These are phyloP conservation scores for Teleogryllus oceanicus DNA, from an alignment of 2,888 invertebrate species.

Conservation along the genomic window DNA sequence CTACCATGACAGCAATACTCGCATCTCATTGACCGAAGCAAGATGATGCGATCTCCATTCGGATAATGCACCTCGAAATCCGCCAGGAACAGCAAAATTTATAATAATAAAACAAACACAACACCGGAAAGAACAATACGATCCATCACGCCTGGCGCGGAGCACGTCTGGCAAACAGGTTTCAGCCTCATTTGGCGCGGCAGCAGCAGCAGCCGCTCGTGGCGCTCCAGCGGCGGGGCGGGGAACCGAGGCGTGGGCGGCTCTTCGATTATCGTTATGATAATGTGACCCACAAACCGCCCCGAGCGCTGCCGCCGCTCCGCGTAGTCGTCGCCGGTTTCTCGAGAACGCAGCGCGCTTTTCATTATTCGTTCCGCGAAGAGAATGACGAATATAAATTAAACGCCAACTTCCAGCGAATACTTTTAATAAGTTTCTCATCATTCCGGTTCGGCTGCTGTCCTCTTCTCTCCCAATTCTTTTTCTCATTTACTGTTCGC, in stretches of 20 bases:
- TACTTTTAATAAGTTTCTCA: slow-evolving; percentile 11
- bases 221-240: not conserved
- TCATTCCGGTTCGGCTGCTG: slow-evolving; percentile 9
- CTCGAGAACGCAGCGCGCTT: not conserved
- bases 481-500: slow-evolving; percentile 18
- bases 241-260: not conserved
- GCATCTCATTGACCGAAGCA: not conserved
- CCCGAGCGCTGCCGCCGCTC: no score
- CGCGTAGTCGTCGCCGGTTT: not conserved
- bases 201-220: not conserved
- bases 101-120: not conserved
- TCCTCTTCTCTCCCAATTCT: not conserved
- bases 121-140: not conserved
- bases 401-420: not conserved
- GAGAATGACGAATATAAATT: slow-evolving; percentile 10
- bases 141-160: not conserved
- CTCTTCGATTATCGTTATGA: slow-evolving; percentile 3
- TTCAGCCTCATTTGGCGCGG: not conserved
- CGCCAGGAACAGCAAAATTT: not conserved
- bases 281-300: not conserved
- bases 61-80: not conserved
- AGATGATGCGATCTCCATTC: not conserved
- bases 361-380: not conserved
- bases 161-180: not conserved
- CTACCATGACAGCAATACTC: no score